A percentile compares a stretch with the other conserved stretches of the same genome.
These are phyloP conservation scores for Aphis craccivora DNA, from an alignment of 1,140 invertebrate genomes.

Conservation along the genomic window DNA sequence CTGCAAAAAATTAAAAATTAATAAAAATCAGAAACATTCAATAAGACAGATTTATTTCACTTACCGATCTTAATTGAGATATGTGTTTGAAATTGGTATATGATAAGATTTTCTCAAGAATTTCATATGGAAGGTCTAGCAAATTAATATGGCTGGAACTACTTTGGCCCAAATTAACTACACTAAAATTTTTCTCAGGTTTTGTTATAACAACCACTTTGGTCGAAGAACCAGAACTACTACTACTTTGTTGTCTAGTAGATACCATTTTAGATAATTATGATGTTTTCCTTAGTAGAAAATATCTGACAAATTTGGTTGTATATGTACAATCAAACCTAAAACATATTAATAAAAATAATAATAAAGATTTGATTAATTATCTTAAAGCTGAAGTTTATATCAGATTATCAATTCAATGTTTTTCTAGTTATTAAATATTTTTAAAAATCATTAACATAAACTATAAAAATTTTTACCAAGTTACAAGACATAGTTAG, in stretches of 20 bases:
- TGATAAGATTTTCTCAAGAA: constrained; percentile 79
- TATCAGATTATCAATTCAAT: background rate
- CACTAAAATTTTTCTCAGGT: constrained; percentile 28
- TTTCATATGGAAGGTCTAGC: constrained; percentile 79
- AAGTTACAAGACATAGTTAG: too few relatives aligned
- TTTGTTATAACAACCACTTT: constrained; percentile 41
- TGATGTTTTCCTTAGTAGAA: background rate
- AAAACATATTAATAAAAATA: background rate
- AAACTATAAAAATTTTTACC: too few relatives aligned
- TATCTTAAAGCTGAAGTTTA: background rate
- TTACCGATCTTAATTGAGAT: constrained; percentile 79
- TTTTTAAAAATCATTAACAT: too few relatives aligned
- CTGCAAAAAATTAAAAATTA: constrained; percentile 12
- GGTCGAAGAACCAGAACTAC: constrained; percentile 37
- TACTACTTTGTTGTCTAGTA: constrained; percentile 50
- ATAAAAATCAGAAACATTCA: background rate
- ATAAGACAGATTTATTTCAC: constrained; percentile 62
- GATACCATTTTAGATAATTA: constrained; percentile 44
- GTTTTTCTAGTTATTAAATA: too few relatives aligned
- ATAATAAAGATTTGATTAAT: background rate
- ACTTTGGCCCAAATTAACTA: constrained; percentile 40
- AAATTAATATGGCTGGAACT: constrained; percentile 65
- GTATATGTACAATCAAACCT: background rate
- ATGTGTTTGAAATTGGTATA: constrained; percentile 79
- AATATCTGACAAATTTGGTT: background rate